phyloP scores from a whole-genome alignment of 1,140 invertebrate genomes.

The Pseudoatta argentina region DNA sequence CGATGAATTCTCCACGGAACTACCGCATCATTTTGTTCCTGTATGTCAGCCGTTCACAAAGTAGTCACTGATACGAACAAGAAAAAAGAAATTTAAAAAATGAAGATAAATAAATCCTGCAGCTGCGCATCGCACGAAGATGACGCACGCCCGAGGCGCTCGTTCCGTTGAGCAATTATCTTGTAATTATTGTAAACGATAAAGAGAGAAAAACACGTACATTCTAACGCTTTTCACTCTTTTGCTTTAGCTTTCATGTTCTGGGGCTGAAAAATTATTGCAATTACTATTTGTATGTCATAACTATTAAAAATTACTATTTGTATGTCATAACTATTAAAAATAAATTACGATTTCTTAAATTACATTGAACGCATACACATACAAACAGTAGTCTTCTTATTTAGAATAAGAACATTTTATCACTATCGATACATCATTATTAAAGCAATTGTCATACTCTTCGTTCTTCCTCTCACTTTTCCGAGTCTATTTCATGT shows the following conservation, averaged over 20 bases:
- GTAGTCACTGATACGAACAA: slow-evolving; percentile 45
- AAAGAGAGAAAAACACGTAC: slow-evolving; percentile 52
- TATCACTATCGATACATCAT: no score
- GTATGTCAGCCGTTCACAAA: slow-evolving; percentile 43
- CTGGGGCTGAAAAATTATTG: slow-evolving; percentile 37
- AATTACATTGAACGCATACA: not conserved
- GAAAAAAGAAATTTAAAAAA: slow-evolving; percentile 13
- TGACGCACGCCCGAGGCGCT: slow-evolving; percentile 56
- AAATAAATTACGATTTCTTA: slow-evolving; percentile 15
- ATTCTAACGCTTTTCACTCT: slow-evolving; percentile 53
- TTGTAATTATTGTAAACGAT: slow-evolving; percentile 63
- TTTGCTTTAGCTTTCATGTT: slow-evolving; percentile 14
- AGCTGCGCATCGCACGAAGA: slow-evolving; percentile 54
- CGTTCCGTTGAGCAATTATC: slow-evolving; percentile 56
- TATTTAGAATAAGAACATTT: not conserved
- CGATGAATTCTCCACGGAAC: slow-evolving; percentile 44
- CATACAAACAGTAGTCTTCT: not conserved
- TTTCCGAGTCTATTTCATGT: not conserved
- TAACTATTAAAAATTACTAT: no score
- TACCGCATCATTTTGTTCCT: slow-evolving; percentile 29
- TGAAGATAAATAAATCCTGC: slow-evolving; percentile 58
- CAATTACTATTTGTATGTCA: slow-evolving; percentile 32
- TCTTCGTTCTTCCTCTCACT: no score
- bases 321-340: no score
- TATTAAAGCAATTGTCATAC: not conserved